These are phyloP conservation scores for Temnopleurus reevesii DNA, from an alignment of 53 echinoderm and acorn worm genomes.

Conservation along the genomic window DNA sequence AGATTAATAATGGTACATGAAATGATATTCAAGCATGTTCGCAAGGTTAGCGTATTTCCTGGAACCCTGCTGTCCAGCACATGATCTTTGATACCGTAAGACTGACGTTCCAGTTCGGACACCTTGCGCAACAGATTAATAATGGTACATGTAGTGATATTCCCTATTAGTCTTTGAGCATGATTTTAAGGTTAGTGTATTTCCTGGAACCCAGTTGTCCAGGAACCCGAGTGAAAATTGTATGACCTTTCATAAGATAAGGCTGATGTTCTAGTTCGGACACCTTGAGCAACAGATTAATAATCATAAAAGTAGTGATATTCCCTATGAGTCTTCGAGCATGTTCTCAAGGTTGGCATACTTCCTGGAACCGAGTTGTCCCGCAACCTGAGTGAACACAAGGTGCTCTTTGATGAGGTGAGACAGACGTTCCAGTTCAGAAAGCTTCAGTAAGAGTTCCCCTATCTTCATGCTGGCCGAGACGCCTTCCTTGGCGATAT, in stretches of 20 bases:
- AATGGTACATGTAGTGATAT: too few species aligned
- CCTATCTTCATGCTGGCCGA: conserved; percentile 52
- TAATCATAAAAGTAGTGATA: too few species aligned
- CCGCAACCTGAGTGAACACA: neutral
- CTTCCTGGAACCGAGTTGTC: neutral
- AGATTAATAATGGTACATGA: too few species aligned
- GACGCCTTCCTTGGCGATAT: conserved; percentile 40
- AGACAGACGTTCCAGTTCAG: conserved; percentile 42
- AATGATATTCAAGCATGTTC: neutral
- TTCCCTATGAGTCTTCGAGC: neutral
- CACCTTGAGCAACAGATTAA: neutral
- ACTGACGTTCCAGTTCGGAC: too few species aligned
- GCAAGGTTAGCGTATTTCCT: neutral
- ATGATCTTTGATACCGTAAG: too few species aligned
- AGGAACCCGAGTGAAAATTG: neutral
- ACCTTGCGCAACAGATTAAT: too few species aligned
- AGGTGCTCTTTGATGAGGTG: conserved; percentile 49
- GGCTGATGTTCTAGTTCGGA: neutral
- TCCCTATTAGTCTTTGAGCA: neutral
- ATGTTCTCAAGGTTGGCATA: neutral
- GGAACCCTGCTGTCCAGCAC: too few species aligned
- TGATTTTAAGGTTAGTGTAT: neutral
- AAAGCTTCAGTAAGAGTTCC: conserved; percentile 44
- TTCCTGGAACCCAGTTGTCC: neutral
- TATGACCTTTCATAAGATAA: neutral